Base-by-base conservation (phyloP, 1,140 invertebrate species). In the Globodera ellingtonae region DNA sequence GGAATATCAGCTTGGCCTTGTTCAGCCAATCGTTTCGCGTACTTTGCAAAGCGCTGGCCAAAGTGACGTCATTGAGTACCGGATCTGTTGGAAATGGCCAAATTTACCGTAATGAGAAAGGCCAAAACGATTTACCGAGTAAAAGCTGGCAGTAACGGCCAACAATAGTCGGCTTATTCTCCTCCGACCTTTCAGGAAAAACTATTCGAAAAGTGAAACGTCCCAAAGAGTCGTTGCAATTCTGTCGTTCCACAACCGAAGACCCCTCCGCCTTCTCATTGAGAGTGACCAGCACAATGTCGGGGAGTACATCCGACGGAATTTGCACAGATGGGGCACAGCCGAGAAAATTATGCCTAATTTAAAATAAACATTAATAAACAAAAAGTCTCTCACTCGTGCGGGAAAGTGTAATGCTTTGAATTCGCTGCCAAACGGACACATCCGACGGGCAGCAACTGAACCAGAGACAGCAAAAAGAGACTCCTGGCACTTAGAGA, bases 21-120 rank as follows among this genome's bases (percentile, higher is more conserved):
- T 83, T 83, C n/a, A 85, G 72, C 82, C 82, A 83, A 46, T 83
- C 82, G 59, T 52, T 70, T 6, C 82, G 78, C 50, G 83, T 84
- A 9, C 76, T 52, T 35, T 69, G 70, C 6, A 83, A 4, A 8
- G 82, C 73, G 47, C 72, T 74, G n/a, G 83, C 66, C 59, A 83
- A 48, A 35, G 81, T 82, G 65, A 50, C 24, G 4, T 48, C 83
- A 66, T 79, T 77, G 24, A 82, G 13, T 47, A 69, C 65, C 52
- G 46, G 73, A 74, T 82, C 81, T 82, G 69, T 10, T 75, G 35
- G 46, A 15, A 44, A 66, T 8, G 56, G 24, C 47, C 5, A 48
- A 56, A 72, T 75, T 65, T 18, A 62, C 67, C 44, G 13, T 10
- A 46, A 79, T 35, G n/a, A 82, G 10, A 70, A 48, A 21, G 24